phyloP scores from a whole-genome alignment of 2,888 invertebrate species.

The Conchocele bisecta region DNA sequence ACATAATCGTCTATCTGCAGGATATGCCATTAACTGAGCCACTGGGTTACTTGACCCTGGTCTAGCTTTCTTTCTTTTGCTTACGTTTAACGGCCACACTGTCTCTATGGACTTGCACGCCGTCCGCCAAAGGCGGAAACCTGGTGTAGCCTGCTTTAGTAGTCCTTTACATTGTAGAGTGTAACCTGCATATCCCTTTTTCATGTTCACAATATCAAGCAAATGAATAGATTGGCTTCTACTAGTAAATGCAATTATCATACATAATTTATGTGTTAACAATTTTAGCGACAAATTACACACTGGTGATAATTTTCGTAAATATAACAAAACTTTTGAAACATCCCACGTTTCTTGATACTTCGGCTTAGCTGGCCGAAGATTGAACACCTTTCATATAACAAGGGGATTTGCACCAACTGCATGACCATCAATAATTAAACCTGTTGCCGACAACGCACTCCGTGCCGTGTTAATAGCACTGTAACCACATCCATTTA shows the following conservation, averaged over 20 bases:
- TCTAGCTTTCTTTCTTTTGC: constrained; percentile 3
- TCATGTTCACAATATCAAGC: background rate
- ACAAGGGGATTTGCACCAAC: background rate
- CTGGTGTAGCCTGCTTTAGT: background rate
- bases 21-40: background rate
- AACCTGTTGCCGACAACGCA: background rate
- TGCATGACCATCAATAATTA: background rate
- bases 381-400: background rate
- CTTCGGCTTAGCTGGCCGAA: background rate
- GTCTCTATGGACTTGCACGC: no score
- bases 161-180: background rate
- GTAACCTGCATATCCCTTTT: background rate
- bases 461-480: background rate
- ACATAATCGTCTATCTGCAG: constrained; percentile 4
- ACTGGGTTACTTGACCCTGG: background rate
- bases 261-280: background rate
- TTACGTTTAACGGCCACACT: no score
- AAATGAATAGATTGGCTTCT: background rate
- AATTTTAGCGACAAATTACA: background rate
- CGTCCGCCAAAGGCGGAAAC: no score
- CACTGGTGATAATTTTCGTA: background rate
- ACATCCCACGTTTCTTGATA: background rate
- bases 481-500: background rate
- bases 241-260: background rate
- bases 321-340: background rate